Evolutionary conservation across 2,113 vertebrate species (phyloP), one percentile per base, ranked within the genome.

Genomic region (Tympanuchus pallidicinctus): DNA sequence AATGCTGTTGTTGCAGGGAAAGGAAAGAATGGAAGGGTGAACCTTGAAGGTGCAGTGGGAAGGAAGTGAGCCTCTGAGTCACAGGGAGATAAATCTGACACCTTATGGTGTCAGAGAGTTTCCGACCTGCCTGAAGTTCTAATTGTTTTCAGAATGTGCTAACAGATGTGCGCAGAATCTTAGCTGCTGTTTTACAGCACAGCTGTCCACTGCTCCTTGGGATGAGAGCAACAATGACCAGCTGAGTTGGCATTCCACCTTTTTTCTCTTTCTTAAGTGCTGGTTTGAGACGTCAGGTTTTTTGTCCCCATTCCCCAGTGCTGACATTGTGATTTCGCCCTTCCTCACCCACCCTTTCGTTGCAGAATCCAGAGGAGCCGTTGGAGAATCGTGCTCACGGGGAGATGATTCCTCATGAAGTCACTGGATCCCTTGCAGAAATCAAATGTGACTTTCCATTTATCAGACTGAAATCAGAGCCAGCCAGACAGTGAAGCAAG

Each of bases 351-450:
- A 45, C 72, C 75, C 47, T 96, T 75, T 92, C 13, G 1, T 86
- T 97, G 76, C 97, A 98, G 97, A 97, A 97, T 97, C 97, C 97
- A 94, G 98, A 98, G 97, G 96, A 97, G 96, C 98, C 91, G 95
- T 94, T 32, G 91, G 98, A 98, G 97, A 92, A 98, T 98, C 84
- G 96, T 95, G 97, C 97, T 98, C 97, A 95, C 96, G 97, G 97
- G 98, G 99, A 99, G 98, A 99, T 99, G 99, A 99, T 99, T 99
- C 99, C 99, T 92, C 99, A 99, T 99, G 99, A 99, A 99, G 98
- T 97, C 96, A 97, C 97, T 98, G 98, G 98, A 98, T 98, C 98
- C 97, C 98, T 98, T 97, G 98, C 97, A 97, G 98, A 98, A 98
- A 98, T 98, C 98, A 98, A 98, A 98, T 98, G 98, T 98, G 98